These are phyloP conservation scores for Drusus annulatus DNA, from an alignment of 1,140 invertebrate species.

Conservation along the genomic window DNA sequence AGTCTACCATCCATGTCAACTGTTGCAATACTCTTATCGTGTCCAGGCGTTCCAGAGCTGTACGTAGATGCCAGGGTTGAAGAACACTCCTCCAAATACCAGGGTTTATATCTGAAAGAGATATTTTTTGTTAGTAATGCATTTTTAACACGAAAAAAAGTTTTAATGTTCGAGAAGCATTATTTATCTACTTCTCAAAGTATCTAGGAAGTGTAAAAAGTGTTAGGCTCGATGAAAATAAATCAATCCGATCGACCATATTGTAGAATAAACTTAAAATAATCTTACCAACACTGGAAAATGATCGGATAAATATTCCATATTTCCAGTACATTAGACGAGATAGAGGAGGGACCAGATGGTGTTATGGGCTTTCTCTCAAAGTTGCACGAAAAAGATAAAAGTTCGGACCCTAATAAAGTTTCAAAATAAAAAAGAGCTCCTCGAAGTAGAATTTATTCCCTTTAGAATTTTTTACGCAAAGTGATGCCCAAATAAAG, in stretches of 20 bases:
- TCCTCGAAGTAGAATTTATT: slow-evolving; percentile 38
- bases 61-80: slow-evolving; percentile 97
- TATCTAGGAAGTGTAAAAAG: neutral
- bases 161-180: too few species aligned
- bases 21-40: slow-evolving; percentile 94
- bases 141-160: too few species aligned
- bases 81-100: slow-evolving; percentile 98
- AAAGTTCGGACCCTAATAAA: slow-evolving; percentile 44
- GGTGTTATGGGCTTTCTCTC: slow-evolving; percentile 33
- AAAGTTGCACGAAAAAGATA: slow-evolving; percentile 39
- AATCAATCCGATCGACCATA: neutral
- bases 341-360: slow-evolving; percentile 42
- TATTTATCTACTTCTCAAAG: neutral
- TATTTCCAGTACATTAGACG: slow-evolving; percentile 43
- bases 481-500: slow-evolving; percentile 35
- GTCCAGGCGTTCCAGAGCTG: slow-evolving; percentile 94
- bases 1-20: slow-evolving; percentile 94
- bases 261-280: slow-evolving; percentile 6
- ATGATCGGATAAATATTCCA: slow-evolving; percentile 42
- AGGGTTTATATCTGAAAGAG: slow-evolving; percentile 84
- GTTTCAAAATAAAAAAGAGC: slow-evolving; percentile 41
- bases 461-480: slow-evolving; percentile 15
- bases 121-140: too few species aligned
- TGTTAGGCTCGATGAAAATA: neutral
- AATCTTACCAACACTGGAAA: slow-evolving; percentile 41